A percentile compares a stretch with the other conserved stretches of the same genome.
These are phyloP conservation scores for Catostylus mosaicus DNA, from an alignment of 30 jellyfish, hydroid and myxozoan species.

Conservation along the genomic window DNA sequence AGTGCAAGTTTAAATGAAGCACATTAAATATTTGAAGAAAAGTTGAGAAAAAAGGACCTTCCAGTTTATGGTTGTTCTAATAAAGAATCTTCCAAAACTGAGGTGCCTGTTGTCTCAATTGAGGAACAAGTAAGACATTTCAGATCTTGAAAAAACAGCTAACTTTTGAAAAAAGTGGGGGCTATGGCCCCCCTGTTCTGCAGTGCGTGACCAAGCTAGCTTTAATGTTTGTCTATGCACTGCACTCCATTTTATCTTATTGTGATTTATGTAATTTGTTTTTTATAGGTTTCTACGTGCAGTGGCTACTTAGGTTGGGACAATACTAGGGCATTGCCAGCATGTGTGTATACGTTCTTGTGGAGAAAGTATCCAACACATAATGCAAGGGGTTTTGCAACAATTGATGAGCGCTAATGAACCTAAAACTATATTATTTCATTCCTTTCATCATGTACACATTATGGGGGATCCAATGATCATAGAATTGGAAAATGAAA, in stretches of 20 bases:
- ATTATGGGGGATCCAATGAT: background rate
- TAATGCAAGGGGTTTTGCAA: constrained; percentile 11
- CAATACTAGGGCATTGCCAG: constrained; percentile 30
- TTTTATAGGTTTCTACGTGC: constrained; percentile 30
- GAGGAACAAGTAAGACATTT: no score
- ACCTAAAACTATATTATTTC: background rate
- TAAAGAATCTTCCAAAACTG: no score
- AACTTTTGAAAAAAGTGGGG: no score
- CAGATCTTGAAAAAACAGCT: no score
- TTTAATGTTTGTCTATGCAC: background rate
- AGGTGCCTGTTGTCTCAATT: no score
- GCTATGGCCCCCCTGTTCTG: no score
- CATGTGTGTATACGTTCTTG: constrained; percentile 19
- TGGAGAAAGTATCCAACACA: constrained; percentile 23
- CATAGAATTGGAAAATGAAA: background rate
- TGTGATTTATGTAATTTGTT: background rate
- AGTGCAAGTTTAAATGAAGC: no score
- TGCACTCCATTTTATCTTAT: background rate
- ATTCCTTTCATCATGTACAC: background rate
- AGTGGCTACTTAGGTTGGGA: constrained; percentile 49
- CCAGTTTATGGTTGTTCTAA: no score
- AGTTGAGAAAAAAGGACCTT: no score
- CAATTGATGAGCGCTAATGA: constrained; percentile 6
- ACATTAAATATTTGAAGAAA: no score
- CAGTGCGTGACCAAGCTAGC: background rate